Base-by-base conservation (phyloP, 2,797 vertebrate genomes). In the Miichthys miiuy region DNA sequence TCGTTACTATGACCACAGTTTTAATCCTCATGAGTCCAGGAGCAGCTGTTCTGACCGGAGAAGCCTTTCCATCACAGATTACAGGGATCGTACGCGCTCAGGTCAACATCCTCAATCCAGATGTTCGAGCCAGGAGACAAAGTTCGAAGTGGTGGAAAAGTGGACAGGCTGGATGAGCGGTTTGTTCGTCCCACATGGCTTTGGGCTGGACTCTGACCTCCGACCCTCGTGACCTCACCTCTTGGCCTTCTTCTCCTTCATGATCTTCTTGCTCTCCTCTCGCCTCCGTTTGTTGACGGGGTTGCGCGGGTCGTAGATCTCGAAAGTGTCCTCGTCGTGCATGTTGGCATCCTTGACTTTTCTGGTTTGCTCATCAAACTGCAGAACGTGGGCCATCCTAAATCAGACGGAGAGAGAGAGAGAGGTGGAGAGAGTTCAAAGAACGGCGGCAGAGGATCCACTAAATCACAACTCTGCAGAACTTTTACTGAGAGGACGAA, bases 321-420 rank as follows among this genome's bases (percentile, higher is more conserved):
- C 98, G 38, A 99, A 99, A 0, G 97, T 99, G 88, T 99, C 98
- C 91, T 98, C 97, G 87, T 99, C 98, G 88, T 96, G 98, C 94
- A 99, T 94, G 92, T 91, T 97, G 93, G 98, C 98, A 72, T 99
- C 98, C 93, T 99, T 99, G 76, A 99, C 98, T 88, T 98, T 99
- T 88, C 96, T 96, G 95, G 72, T 96, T 93, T 97, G 97, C 82
- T 99, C 98, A 75, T 99, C 98, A 94, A 99, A 99, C 51, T 99
- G 97, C 90, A 99, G 97, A 57, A 99, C 95, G 55, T 99, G 98
- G 18, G 93, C 96, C 97, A 99, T 95, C 98, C 98, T 99, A 89
- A 87, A 95, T 56, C 87, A 88, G 82, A 85, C 0, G 38, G 72
- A 78, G 79, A 9, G 34, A 34, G 30, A 34, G 34, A 34, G 34